A percentile compares a stretch with the other conserved stretches of the same genome.
phyloP scores from a whole-genome alignment of 1,140 invertebrate species.

The Drosophila leontia region DNA sequence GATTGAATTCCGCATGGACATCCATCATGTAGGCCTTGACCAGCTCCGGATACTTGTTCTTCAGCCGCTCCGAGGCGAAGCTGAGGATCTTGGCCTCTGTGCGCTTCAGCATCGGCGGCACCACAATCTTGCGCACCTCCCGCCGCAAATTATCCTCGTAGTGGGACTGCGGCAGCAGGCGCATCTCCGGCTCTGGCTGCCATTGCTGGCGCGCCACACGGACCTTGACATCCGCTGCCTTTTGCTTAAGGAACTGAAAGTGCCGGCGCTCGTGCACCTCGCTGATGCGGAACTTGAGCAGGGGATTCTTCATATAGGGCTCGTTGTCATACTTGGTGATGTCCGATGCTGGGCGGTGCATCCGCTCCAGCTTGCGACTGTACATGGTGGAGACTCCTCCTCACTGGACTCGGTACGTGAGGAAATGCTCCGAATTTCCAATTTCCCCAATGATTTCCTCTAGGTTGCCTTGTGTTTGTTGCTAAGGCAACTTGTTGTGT shows the following conservation, averaged over 20 bases:
- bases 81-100: conserved; percentile 80
- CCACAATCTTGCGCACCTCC: conserved; percentile 75
- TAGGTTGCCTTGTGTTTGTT: conserved; percentile 51
- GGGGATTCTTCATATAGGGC: conserved; percentile 80
- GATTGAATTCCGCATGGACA: conserved; percentile 77
- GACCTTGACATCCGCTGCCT: conserved; percentile 76
- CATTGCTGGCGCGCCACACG: conserved; percentile 57
- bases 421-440: not conserved
- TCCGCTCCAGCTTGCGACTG: conserved; percentile 66
- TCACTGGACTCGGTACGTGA: not conserved
- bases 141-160: conserved; percentile 78
- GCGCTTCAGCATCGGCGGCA: conserved; percentile 77
- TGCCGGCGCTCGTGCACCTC: conserved; percentile 77
- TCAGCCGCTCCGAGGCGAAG: conserved; percentile 69
- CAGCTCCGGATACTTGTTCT: conserved; percentile 71
- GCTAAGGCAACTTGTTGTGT: conserved; percentile 65
- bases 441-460: conserved; percentile 11
- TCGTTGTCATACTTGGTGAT: conserved; percentile 82
- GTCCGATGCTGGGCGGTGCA: conserved; percentile 76
- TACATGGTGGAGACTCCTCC: conserved; percentile 49
- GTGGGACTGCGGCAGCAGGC: conserved; percentile 60
- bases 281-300: conserved; percentile 74
- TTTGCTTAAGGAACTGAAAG: conserved; percentile 73
- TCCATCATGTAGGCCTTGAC: conserved; percentile 79
- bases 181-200: conserved; percentile 63